These are phyloP conservation scores for Petrocephalus zakoni DNA, from an alignment of 2,113 vertebrate species.

Conservation along the genomic window DNA sequence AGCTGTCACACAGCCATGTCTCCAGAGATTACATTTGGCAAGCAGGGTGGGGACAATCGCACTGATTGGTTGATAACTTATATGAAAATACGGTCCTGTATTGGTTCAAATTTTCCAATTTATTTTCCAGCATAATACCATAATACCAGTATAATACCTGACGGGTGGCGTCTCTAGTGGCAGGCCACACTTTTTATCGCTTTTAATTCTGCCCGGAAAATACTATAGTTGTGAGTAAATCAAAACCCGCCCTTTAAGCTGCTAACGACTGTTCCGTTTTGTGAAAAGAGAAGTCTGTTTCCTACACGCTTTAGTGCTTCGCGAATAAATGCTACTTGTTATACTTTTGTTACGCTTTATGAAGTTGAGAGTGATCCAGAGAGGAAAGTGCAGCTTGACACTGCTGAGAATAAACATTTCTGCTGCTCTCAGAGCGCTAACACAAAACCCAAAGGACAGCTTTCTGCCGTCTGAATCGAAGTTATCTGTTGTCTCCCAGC, in stretches of 20 bases:
- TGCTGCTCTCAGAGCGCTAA: not conserved
- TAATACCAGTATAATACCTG: not conserved
- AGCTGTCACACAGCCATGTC: not conserved
- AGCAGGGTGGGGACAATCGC: not conserved
- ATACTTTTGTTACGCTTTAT: not conserved
- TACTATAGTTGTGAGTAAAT: not conserved
- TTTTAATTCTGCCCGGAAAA: not conserved
- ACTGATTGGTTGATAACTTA: not conserved
- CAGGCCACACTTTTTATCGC: not conserved
- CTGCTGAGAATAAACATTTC: slow-evolving; percentile 4
- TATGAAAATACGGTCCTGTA: not conserved
- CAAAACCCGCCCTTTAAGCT: not conserved
- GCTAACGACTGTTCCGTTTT: not conserved
- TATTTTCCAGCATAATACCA: no score
- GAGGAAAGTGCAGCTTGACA: not conserved
- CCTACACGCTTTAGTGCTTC: not conserved
- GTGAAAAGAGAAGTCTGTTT: not conserved
- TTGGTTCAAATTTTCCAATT: not conserved
- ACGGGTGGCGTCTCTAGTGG: not conserved
- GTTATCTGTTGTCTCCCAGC: slow-evolving; percentile 5
- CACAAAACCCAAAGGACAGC: slow-evolving; percentile 16
- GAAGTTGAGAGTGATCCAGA: not conserved
- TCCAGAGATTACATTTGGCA: not conserved
- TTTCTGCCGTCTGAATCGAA: slow-evolving; percentile 7
- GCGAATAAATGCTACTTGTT: not conserved